Base-by-base conservation (phyloP, 1,140 invertebrate species). In the Schlechtendalia chinensis region DNA sequence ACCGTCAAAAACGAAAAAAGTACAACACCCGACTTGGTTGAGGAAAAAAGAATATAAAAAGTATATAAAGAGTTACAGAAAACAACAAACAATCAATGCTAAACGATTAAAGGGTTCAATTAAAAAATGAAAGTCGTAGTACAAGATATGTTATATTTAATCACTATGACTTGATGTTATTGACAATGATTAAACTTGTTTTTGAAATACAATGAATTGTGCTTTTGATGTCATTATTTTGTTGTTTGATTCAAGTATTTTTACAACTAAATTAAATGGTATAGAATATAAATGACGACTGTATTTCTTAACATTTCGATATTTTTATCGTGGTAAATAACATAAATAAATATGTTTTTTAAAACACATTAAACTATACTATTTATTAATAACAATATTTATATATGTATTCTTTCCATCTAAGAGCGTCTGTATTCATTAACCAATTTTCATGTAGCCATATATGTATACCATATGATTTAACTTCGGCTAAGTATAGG, bases 21-120 rank as follows among this genome's bases (percentile, higher is more conserved):
- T 79, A 17, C 58, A 79, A 47, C 75, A 79, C 4, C 75, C 75
- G 1, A 79, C 75, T n/a, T 79, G 75, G 75, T 39, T 79, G 5
- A 61, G 75, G 22, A 79, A 79, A 79, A 79, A 79, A 29, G 75
- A 79, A 63, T 79, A 79, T 22, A 79, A 79, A 12, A 79, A 79
- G 63, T 79, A 79, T 61, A 59, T 79, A 24, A 79, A 19, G 8
- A 79, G 58, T 16, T 79, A 79, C 50, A 79, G 39, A 47, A 79
- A 79, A 61, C 75, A 79, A 79, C 32, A 79, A 1, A 24, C 22
- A 14, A 39, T 63, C 4, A 79, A 79, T 4, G 39, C 75, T 27
- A 79, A 79, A 63, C 32, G 75, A 61, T 29, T 79, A 47, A 79
- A 79, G 5, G 32, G 32, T 16, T 14, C 75, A 5, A 47, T 45